Conservation (phyloP, 2,113 vertebrate species). For the Anhinga rufa region DNA sequence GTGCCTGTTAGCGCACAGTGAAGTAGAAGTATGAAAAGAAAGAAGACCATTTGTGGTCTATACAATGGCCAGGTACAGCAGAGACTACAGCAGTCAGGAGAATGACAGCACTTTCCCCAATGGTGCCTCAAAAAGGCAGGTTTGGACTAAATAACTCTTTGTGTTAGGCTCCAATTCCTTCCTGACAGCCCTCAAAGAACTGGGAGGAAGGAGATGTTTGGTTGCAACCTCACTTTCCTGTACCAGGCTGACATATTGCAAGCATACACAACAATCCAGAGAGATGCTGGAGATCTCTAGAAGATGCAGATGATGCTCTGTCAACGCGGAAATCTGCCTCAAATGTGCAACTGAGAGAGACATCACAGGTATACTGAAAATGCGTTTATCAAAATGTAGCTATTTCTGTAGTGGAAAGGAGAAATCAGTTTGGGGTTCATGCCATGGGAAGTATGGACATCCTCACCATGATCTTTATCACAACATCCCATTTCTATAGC, state of each 20-base stretch:
- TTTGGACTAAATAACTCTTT: not conserved
- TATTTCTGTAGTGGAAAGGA: not conserved
- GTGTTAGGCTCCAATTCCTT: not conserved
- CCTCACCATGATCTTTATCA: not conserved
- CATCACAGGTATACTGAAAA: not conserved
- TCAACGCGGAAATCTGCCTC: not conserved
- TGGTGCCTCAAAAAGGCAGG: not conserved
- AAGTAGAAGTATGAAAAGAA: not conserved
- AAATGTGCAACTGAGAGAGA: not conserved
- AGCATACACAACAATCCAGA: not conserved
- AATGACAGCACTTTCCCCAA: not conserved
- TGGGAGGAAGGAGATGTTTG: not conserved
- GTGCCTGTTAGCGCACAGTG: rapidly evolving
- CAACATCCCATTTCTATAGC: not conserved
- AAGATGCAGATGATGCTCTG: not conserved
- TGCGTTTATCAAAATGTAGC: not conserved
- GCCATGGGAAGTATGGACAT: not conserved
- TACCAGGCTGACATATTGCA: not conserved
- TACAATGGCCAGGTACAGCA: not conserved
- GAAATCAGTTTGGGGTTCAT: not conserved
- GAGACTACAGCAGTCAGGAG: not conserved
- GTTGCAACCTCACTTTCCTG: not conserved
- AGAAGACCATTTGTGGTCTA: not conserved
- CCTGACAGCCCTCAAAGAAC: not conserved
- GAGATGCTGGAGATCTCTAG: not conserved